Evolutionary conservation across 2,888 invertebrate genomes (phyloP).

Genomic region (Emmelina monodactyla): DNA sequence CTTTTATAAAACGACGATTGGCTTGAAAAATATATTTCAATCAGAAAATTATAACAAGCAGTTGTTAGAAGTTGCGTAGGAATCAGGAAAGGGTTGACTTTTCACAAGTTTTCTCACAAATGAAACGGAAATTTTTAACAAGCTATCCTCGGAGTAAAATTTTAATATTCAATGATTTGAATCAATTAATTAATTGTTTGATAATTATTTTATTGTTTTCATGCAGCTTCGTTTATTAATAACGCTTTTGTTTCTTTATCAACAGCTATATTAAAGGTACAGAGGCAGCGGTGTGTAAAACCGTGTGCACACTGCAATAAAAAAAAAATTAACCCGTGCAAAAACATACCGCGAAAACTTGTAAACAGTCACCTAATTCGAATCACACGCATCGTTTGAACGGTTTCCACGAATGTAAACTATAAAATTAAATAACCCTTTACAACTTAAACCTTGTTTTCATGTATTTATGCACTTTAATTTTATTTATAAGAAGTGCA

Average conservation of each 20-base stretch:
- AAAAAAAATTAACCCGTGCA: no score
- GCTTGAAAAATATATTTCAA: conserved; percentile 28
- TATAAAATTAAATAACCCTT: conserved; percentile 57
- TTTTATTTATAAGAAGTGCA: conserved; percentile 34
- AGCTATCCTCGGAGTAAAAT: conserved; percentile 27
- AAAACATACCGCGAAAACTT: conserved; percentile 32
- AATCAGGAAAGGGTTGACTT: conserved; percentile 38
- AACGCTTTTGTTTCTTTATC: no score
- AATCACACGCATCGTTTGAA: conserved; percentile 54
- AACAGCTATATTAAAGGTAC: no score
- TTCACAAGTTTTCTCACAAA: conserved; percentile 33
- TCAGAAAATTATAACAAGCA: conserved; percentile 48
- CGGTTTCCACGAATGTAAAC: conserved; percentile 50
- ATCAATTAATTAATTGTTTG: conserved; percentile 38
- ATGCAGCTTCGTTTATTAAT: no score
- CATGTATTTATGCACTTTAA: conserved; percentile 36
- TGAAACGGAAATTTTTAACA: conserved; percentile 64
- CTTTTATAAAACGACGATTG: no score
- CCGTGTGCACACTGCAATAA: conserved; percentile 23
- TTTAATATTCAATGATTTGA: conserved; percentile 33
- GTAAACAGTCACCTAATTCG: conserved; percentile 59
- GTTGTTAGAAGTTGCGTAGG: conserved; percentile 34
- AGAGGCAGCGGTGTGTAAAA: conserved; percentile 4
- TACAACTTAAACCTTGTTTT: conserved; percentile 36
- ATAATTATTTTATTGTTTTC: conserved; percentile 18